Base-by-base conservation (phyloP, 2,888 invertebrate genomes). In the Protodeltote pygarga region DNA sequence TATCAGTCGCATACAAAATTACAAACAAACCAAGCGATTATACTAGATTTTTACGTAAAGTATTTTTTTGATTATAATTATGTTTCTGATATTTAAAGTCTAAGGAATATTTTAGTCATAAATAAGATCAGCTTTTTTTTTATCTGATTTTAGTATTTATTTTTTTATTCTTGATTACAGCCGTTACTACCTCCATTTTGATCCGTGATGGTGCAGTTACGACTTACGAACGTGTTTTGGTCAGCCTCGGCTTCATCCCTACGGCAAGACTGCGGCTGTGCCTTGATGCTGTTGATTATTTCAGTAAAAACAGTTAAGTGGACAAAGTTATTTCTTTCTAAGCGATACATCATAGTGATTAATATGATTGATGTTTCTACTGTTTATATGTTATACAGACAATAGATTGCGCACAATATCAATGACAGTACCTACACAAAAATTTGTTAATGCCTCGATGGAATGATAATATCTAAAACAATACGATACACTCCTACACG, bases 281-380 rank as follows among this genome's bases (percentile, higher is more conserved):
- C 41, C 87, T 95, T 45, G 95, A 95, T 70, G 94, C 94, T 49
- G 92, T 95, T 55, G 94, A 93, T 76, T 93, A 94, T 79, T 93
- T 95, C 65, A 95, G 95, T 65, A 94, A 93, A 85, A 94, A 94
- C 85, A 94, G 95, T 92, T 89, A 82, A 87, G 89, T 85, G 49
- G 51, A 58, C 38, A 59, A 51, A 54, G 24, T 40, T 6, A 48
- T 47, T 41, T 38, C 4, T 27, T 28, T 25, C 11, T 4, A 34
- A 11, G 10, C 17, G 8, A 25, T 20, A 6, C 40, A 25, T 53
- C 27, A 17, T 27, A 16, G 24, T 25, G n/a, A 42, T 44, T 28
- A 29, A 35, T 44, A 39, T 69, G 45, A 48, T 51, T 58, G 40
- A 51, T 19, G 14, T 47, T 50, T 10, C 19, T 13, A 28, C 16